Evolutionary conservation across 2,113 vertebrate species (phyloP), one percentile per base, ranked within the genome.

Genomic region (Nycticorax nycticorax): DNA sequence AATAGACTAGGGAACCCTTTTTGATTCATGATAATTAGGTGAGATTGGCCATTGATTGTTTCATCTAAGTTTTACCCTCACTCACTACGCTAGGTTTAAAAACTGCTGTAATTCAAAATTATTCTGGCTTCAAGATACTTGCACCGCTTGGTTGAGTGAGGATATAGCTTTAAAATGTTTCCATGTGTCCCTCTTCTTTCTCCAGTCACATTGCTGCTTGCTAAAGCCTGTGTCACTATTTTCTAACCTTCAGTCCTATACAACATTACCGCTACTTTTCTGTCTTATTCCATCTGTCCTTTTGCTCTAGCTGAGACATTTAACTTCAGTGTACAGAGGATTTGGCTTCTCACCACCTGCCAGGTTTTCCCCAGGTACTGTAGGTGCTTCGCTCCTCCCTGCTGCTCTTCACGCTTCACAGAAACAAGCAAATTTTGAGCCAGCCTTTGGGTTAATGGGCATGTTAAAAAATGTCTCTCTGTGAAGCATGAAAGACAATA

Each of bases 401-500:
- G 43, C 43, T 83, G 73, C 59, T 93, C 74, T 92, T 77, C 91
- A 50, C 66, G 79, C 94, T 84, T 79, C 88, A 52, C 43, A 88
- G 59, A 77, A 78, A 28, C 92, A 32, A 6, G 7, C n/a, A 47
- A 4, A 24, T 88, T 89, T 78, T 41, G 16, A 91, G 71, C 10
- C 55, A 89, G 73, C 26, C 14, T 82, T 86, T 82, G 43, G 63
- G 57, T 86, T 93, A 71, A 72, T 89, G 68, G 39, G 37, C 53
- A 18, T 4, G 33, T 69, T 91, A 30, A 45, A 92, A 90, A 78
- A 33, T 0, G 0, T 66, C 74, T 17, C 43, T 60, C 41, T 81
- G 64, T 82, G 62, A 91, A 95, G 60, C 68, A 50, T 76, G 78
- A 89, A 94, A 87, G 94, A 81, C 90, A 94, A 26, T 3, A 33